Base-by-base conservation (phyloP, 1,140 invertebrate genomes). In the Thaumetopoea pityocampa region DNA sequence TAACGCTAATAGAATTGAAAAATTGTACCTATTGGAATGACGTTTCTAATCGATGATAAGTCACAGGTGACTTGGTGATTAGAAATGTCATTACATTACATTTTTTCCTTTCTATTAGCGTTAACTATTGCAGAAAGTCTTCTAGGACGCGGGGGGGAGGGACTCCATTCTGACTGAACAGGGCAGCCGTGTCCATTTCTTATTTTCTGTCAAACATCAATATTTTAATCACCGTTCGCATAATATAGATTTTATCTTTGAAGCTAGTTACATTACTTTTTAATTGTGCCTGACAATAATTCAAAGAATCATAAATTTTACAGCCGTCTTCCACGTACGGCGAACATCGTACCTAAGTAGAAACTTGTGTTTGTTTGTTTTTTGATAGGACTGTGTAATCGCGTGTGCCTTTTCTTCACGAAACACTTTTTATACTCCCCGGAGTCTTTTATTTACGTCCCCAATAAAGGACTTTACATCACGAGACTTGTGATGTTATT, bases 341-440 rank as follows among this genome's bases (percentile, higher is more conserved):
- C 58, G 60, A 65, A 69, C 68, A 66, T 47, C 53, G 67, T 55
- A 50, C 60, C 72, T 79, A 79, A 82, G 78, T 82, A 78, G 67
- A 79, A 72, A 63, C 62, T 69, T 72, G 51, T 78, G 72, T 77
- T 64, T 81, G 67, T 82, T 82, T 82, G 67, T 74, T 82, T 80
- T 82, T 70, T 74, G 78, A 82, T 83, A 83, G 78, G 71, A 71
- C 71, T 71, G 71, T 73, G 78, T 82, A 82, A 74, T 65, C 62
- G 67, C 56, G 69, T 70, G 64, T 66, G 59, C 64, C 67, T 77
- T 80, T 76, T 78, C 69, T 77, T 79, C 66, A 69, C 67, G 64
- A 60, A 37, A 40, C 11, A 32, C 45, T 60, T 69, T 66, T 77
- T 76, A 69, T 68, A 47, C 38, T 43, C 18, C 42, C 24, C 38